Conservation (phyloP, 2,113 vertebrate species). For the Pyxicephalus adspersus region DNA sequence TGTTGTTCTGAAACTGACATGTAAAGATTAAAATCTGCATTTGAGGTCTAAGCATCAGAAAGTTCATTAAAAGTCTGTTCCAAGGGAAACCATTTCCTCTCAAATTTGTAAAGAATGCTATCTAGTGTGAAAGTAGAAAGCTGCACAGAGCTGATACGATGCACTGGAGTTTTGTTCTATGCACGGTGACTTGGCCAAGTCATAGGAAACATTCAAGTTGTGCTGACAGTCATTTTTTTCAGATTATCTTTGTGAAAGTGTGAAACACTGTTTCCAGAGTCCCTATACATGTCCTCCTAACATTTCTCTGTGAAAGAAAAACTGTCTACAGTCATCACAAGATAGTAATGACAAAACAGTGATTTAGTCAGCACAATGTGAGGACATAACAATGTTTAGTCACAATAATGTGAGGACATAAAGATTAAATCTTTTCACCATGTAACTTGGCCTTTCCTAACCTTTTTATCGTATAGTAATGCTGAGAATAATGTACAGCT, state of each 20-base stretch:
- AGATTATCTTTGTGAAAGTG: background rate
- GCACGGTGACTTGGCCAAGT: background rate
- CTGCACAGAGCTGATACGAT: conserved; percentile 1
- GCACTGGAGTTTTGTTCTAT: background rate
- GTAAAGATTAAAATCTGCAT: too few relatives aligned
- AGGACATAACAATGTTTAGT: background rate
- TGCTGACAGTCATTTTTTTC: background rate
- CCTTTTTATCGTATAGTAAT: too few relatives aligned
- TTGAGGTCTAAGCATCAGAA: too few relatives aligned
- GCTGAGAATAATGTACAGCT: too few relatives aligned
- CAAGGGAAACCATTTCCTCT: background rate
- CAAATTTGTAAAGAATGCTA: background rate
- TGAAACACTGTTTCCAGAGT: background rate
- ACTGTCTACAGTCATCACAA: too few relatives aligned
- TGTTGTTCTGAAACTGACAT: too few relatives aligned
- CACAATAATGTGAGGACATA: too few relatives aligned
- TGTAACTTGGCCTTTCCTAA: too few relatives aligned
- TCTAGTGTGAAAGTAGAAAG: background rate
- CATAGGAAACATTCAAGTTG: background rate
- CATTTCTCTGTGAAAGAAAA: too few relatives aligned
- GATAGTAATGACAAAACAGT: background rate
- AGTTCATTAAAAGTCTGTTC: too few relatives aligned
- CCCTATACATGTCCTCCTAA: background rate
- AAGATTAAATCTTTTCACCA: too few relatives aligned
- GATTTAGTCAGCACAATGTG: background rate